Evolutionary conservation across 2,888 invertebrate species (phyloP), one percentile per base, ranked within the genome.

Genomic region (Perizoma affinitatum): DNA sequence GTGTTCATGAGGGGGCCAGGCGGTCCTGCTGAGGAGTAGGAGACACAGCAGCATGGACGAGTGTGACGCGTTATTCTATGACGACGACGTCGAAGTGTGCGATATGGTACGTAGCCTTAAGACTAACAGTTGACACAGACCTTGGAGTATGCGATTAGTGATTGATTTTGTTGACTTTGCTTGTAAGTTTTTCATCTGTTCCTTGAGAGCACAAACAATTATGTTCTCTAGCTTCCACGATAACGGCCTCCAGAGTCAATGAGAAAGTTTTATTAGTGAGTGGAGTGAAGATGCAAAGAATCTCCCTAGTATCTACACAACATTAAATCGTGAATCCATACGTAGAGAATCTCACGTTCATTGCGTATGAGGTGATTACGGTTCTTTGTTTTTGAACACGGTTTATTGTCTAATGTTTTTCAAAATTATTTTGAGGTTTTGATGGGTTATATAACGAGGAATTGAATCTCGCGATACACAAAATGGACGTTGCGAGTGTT

Each of bases 11-110:
- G 82, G 90, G 93, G 82, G 86, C 87, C 84, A 63, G 70, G 73
- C 74, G 75, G 78, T 78, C 82, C 82, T 75, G 83, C 79, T 77
- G 83, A 82, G 75, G 80, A 82, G 81, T 84, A 86, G 83, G 80
- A 75, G 80, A 73, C 76, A 80, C 81, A 75, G 79, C 84, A 89
- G 88, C 75, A 92, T 93, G 93, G 92, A 92, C 86, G 92, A 90
- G 87, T 88, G 90, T 81, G 86, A 85, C 77, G 84, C 84, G 71
- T 78, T 88, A 79, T 91, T 91, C 84, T 92, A 92, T 90, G 92
- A 93, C 91, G 92, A 92, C 88, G 92, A 91, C 83, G 87, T 84
- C 78, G 91, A 90, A 83, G 87, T 90, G 79, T 88, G 86, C 86
- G 91, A 93, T 80, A 93, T 93, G 92, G 93, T 92, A 86, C 70